phyloP scores from a whole-genome alignment of 1,140 invertebrate genomes.

The Colletes latitarsis region DNA sequence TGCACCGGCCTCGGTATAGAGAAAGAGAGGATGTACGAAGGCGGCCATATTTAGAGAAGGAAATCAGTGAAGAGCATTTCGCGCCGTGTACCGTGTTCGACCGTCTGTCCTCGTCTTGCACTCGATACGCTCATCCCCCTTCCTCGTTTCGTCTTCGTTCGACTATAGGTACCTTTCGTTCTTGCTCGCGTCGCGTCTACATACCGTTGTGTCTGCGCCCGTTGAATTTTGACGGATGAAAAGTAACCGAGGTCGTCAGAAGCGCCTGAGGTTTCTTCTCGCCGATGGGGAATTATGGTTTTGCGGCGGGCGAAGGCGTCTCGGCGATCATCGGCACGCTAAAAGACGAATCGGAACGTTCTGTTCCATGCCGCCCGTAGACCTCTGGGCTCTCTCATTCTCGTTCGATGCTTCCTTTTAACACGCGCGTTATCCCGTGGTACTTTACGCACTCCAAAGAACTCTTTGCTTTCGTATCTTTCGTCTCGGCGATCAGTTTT shows the following conservation, averaged over 20 bases:
- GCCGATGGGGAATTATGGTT: conserved; percentile 55
- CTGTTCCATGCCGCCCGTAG: background rate
- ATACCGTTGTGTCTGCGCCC: conserved; percentile 43
- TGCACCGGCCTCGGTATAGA: conserved; percentile 56
- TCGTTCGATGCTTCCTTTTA: conserved; percentile 18
- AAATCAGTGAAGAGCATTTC: conserved; percentile 80
- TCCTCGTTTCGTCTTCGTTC: conserved; percentile 21
- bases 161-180: conserved; percentile 32
- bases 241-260: conserved; percentile 58
- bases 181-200: conserved; percentile 12
- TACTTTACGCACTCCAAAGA: conserved; percentile 47
- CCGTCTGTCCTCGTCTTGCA: conserved; percentile 36
- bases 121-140: conserved; percentile 25
- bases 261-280: conserved; percentile 45
- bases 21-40: conserved; percentile 69
- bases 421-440: conserved; percentile 36
- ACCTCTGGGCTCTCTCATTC: background rate
- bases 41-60: conserved; percentile 81
- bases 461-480: conserved; percentile 31
- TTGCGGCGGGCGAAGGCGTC: conserved; percentile 42
- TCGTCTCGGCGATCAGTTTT: conserved; percentile 31
- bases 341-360: conserved; percentile 50
- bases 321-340: conserved; percentile 38
- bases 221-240: conserved; percentile 64
- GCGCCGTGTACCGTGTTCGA: conserved; percentile 63